Conservation (phyloP, 2,797 vertebrate species). For the Clarias pachynema region DNA sequence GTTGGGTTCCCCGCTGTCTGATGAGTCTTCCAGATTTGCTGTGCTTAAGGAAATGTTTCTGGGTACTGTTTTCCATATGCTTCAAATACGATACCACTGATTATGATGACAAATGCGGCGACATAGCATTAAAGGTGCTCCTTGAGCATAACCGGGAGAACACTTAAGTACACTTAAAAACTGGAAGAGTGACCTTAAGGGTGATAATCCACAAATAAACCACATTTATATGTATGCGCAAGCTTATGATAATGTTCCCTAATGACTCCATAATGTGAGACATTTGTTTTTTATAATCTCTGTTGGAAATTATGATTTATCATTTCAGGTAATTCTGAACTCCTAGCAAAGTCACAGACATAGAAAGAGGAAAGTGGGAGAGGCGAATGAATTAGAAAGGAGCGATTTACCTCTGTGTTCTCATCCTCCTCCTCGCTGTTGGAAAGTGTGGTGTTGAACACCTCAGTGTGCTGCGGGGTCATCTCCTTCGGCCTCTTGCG, state of each 20-base stretch:
- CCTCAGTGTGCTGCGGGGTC: constrained; percentile 77
- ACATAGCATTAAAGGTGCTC: background rate
- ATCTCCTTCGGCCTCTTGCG: constrained; percentile 80
- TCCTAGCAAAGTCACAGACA: background rate
- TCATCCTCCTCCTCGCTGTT: constrained; percentile 84
- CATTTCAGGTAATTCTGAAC: background rate
- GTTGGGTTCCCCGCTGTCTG: constrained; percentile 29
- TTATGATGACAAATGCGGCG: background rate
- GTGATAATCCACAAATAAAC: background rate
- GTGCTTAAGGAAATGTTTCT: constrained; percentile 27
- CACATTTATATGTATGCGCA: background rate
- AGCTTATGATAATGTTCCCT: background rate
- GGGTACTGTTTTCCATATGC: background rate
- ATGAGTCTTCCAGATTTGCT: constrained; percentile 40
- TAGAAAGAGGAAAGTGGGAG: background rate
- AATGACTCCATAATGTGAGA: background rate
- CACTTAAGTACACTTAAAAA: background rate
- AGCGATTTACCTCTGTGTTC: constrained; percentile 66
- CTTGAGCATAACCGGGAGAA: background rate
- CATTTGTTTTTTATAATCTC: background rate
- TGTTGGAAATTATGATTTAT: background rate
- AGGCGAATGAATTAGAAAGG: constrained; percentile 8
- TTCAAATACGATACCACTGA: constrained; percentile 15
- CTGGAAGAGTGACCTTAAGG: too few species aligned
- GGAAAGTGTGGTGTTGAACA: constrained; percentile 81